Evolutionary conservation across 64 coral and sea anemone genomes (phyloP), one percentile per base, ranked within the genome.

Genomic region (Montipora cactus): DNA sequence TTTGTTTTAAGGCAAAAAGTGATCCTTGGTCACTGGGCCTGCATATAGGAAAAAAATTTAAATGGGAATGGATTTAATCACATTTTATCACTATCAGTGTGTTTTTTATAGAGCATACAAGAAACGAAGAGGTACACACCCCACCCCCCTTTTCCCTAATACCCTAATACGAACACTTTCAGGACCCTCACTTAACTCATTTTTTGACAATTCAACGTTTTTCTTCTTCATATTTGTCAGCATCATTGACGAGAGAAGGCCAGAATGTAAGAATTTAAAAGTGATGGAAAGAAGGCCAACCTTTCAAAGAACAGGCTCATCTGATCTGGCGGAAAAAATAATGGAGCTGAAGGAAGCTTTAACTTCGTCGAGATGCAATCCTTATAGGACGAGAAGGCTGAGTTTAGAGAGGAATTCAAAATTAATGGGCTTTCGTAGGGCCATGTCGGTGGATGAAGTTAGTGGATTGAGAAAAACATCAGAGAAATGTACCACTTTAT

Each of bases 281-380:
- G 8, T 2, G 20, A 72, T 49, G 19, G 66, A 7, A 20, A 47
- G 50, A 19, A 5, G 19, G 18, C 8, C 46, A 49, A 71, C 49
- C 66, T n/a, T 86, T 6, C 64, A 45, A 13, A 86, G 46, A 71
- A 68, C 44, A 1, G 21, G 19, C 62, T 86, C 82, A 3, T 49
- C 82, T 50, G 82, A 86, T 45, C 15, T 86, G 82, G 82, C 66
- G 11, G 82, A 86, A 48, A 71, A 68, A 72, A 86, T 86, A 86
- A 49, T 72, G 82, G 82, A 86, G 10, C 46, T 86, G 19, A 86
- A 86, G 10, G 64, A 86, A 86, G 82, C 82, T 86, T 72, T 86
- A 2, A 13, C 47, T 71, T 86, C 82, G 22, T 70, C 64, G 7
- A 45, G 46, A n/a, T 71, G 16, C 15, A 84, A 47, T 67, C 67